phyloP scores from a whole-genome alignment of 2,888 invertebrate genomes.

The Pharmacophagus antenor region DNA sequence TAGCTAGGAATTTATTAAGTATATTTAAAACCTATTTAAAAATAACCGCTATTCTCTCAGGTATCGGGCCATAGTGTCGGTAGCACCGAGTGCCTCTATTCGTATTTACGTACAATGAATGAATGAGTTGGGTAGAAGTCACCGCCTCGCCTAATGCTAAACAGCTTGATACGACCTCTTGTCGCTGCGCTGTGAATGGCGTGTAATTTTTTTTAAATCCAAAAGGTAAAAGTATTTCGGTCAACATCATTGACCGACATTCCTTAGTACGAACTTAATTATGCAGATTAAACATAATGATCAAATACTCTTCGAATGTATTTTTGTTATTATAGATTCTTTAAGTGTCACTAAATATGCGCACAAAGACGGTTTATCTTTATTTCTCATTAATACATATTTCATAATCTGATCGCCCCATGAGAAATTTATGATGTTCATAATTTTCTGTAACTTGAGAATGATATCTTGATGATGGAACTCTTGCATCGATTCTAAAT shows the following conservation, averaged over 20 bases:
- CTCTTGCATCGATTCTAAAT: too few species aligned
- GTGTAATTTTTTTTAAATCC: slow-evolving; percentile 26
- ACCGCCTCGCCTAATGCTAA: slow-evolving; percentile 32
- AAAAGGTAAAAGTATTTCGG: slow-evolving; percentile 12
- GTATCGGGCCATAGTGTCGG: slow-evolving; percentile 34
- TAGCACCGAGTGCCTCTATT: slow-evolving; percentile 37
- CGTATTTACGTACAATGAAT: slow-evolving; percentile 42
- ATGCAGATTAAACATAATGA: slow-evolving; percentile 19
- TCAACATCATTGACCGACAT: slow-evolving; percentile 16
- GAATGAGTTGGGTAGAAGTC: slow-evolving; percentile 39
- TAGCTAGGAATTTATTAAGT: slow-evolving; percentile 15
- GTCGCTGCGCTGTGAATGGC: slow-evolving; percentile 22
- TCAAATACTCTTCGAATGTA: slow-evolving; percentile 3
- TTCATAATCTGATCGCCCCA: too few species aligned
- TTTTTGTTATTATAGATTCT: slow-evolving; percentile 14
- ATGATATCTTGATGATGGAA: too few species aligned
- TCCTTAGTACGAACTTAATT: slow-evolving; percentile 4
- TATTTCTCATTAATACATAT: background rate
- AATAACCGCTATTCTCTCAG: slow-evolving; percentile 28
- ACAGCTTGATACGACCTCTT: slow-evolving; percentile 29
- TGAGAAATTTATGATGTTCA: too few species aligned
- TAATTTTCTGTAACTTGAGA: too few species aligned
- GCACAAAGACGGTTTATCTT: background rate
- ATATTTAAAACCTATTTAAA: background rate
- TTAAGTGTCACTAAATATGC: slow-evolving; percentile 32